phyloP scores from a whole-genome alignment of 2,113 vertebrate species.

The Sorex araneus region DNA sequence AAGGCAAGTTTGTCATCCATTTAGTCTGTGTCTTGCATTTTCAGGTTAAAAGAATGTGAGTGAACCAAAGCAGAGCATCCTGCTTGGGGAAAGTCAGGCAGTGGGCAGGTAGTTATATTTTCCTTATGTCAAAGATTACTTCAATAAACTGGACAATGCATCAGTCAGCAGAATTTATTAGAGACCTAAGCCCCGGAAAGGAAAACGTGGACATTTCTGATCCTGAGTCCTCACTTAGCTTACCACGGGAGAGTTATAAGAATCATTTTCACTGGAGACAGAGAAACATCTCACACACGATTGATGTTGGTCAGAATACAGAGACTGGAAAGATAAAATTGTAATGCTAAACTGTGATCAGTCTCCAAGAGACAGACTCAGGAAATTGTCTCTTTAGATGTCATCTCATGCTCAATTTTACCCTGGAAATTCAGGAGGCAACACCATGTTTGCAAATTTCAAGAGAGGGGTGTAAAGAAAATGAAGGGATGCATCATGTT shows the following conservation, averaged over 20 bases:
- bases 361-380: slow-evolving; percentile 38
- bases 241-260: slow-evolving; percentile 73
- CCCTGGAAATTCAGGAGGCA: neutral
- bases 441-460: neutral
- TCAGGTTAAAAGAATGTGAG: slow-evolving; percentile 39
- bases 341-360: neutral
- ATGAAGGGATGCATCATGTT: neutral
- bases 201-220: slow-evolving; percentile 63
- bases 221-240: slow-evolving; percentile 54
- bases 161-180: slow-evolving; percentile 79
- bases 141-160: slow-evolving; percentile 46
- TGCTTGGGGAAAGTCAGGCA: neutral
- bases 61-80: neutral
- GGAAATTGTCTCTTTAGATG: slow-evolving; percentile 69
- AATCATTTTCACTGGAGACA: slow-evolving; percentile 75
- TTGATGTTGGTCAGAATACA: slow-evolving; percentile 55
- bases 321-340: slow-evolving; percentile 77
- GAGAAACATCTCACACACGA: slow-evolving; percentile 46
- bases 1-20: slow-evolving; percentile 1
- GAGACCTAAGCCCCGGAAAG: slow-evolving; percentile 71
- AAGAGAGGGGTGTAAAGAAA: neutral
- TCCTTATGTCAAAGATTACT: slow-evolving; percentile 72
- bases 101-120: slow-evolving; percentile 37
- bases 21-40: slow-evolving; percentile 62
- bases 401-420: slow-evolving; percentile 18